phyloP scores from a whole-genome alignment of 1,140 invertebrate genomes.

The Alviniconcha marisindica region DNA sequence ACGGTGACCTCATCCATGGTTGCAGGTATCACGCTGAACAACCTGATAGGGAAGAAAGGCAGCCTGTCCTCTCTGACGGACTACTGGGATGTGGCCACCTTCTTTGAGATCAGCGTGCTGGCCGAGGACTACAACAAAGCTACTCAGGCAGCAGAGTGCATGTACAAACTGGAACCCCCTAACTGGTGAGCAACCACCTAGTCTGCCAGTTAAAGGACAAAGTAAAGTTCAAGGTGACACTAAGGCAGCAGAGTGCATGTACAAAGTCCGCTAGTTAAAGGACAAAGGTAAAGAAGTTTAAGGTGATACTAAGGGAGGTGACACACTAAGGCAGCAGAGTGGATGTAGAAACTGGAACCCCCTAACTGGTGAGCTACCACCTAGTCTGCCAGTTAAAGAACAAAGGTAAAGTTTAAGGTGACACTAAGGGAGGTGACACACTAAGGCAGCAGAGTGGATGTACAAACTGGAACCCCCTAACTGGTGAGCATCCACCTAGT shows the following conservation, averaged over 20 bases:
- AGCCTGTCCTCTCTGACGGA: conserved; percentile 94
- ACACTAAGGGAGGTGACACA: no score
- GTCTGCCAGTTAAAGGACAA: no score
- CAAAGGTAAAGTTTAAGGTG: no score
- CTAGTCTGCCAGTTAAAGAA: no score
- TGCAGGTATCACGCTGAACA: conserved; percentile 94
- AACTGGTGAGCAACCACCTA: conserved; percentile 85
- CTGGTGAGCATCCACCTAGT: conserved; percentile 82
- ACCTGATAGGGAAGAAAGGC: conserved; percentile 98
- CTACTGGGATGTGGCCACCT: conserved; percentile 99
- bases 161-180: conserved; percentile 99
- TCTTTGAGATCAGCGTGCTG: conserved; percentile 98
- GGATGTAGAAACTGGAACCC: no score
- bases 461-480: conserved; percentile 98
- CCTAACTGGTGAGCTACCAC: no score
- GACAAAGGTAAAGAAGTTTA: no score
- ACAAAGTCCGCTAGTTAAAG: no score
- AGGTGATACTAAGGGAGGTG: no score
- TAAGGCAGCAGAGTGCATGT: conserved; percentile 97
- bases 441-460: conserved; percentile 99
- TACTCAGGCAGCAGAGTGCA: conserved; percentile 97
- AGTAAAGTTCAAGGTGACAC: no score
- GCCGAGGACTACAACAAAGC: conserved; percentile 98
- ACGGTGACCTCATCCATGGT: no score
- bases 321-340: no score